Conservation (phyloP, 2,113 vertebrate genomes). For the Halcyon malimbica region DNA sequence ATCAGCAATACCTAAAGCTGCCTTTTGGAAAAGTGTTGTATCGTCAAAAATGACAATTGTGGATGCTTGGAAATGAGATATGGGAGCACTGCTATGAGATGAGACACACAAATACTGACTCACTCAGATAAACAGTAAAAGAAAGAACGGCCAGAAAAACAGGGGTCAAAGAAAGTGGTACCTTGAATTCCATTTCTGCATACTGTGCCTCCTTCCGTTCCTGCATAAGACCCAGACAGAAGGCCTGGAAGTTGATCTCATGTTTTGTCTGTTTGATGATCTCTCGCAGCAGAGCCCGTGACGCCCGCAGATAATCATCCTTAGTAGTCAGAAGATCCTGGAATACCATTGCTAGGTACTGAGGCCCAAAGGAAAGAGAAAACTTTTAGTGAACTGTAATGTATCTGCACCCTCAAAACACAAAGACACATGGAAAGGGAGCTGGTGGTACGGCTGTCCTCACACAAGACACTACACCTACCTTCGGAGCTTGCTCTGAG, state of each 20-base stretch:
- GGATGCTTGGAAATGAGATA: not conserved
- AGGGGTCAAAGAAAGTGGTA: not conserved
- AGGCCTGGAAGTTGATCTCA: conserved; percentile 97
- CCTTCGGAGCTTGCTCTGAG: conserved; percentile 94
- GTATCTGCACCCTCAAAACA: not conserved
- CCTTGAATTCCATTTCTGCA: conserved; percentile 96
- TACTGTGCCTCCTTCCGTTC: conserved; percentile 91
- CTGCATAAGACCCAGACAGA: conserved; percentile 97
- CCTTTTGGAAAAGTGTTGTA: not conserved
- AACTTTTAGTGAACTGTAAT: not conserved
- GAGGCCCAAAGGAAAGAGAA: not conserved
- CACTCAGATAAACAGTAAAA: not conserved
- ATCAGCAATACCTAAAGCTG: not conserved
- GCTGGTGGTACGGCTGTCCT: not conserved
- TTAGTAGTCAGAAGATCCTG: conserved; percentile 96
- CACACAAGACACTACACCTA: conserved; percentile 30
- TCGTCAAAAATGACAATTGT: not conserved
- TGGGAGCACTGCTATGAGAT: not conserved
- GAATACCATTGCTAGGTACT: conserved; percentile 99
- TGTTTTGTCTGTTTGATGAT: conserved; percentile 99
- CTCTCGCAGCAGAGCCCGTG: conserved; percentile 90
- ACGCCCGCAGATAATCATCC: conserved; percentile 93
- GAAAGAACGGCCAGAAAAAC: not conserved
- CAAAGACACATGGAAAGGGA: not conserved
- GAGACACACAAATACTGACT: not conserved